phyloP scores from a whole-genome alignment of 2,888 invertebrate species.

The Lagria hirta region DNA sequence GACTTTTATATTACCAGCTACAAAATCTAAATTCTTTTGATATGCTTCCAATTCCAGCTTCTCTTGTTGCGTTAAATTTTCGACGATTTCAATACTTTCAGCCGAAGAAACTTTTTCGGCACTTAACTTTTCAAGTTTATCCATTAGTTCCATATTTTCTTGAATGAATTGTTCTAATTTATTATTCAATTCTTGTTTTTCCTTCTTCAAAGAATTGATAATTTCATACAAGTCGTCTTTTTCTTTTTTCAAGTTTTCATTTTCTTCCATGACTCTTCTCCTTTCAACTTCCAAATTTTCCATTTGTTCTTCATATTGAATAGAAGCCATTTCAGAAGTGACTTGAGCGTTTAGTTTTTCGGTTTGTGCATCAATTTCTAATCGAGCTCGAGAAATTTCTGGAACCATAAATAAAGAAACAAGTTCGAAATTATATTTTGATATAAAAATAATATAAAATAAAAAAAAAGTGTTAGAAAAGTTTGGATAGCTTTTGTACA shows the following conservation, averaged over 20 bases:
- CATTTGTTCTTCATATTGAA: slow-evolving; percentile 77
- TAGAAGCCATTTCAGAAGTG: slow-evolving; percentile 75
- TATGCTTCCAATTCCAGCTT: slow-evolving; percentile 70
- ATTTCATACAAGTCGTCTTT: slow-evolving; percentile 59
- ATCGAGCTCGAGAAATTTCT: slow-evolving; percentile 62
- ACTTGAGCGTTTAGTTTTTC: slow-evolving; percentile 66
- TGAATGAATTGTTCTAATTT: slow-evolving; percentile 68
- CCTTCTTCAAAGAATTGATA: slow-evolving; percentile 60
- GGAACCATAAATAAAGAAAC: slow-evolving; percentile 38
- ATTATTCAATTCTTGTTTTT: slow-evolving; percentile 62
- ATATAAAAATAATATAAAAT: not conserved
- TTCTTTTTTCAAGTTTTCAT: slow-evolving; percentile 57
- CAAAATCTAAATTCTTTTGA: slow-evolving; percentile 57
- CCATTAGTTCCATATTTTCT: slow-evolving; percentile 73
- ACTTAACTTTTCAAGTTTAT: slow-evolving; percentile 72
- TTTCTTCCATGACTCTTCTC: slow-evolving; percentile 56
- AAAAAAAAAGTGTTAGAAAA: no score
- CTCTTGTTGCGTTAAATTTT: slow-evolving; percentile 69
- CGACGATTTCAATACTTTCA: slow-evolving; percentile 75
- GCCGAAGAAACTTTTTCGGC: slow-evolving; percentile 73
- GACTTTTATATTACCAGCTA: slow-evolving; percentile 37
- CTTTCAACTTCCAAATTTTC: slow-evolving; percentile 59
- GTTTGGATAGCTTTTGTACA: no score
- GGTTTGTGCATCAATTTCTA: slow-evolving; percentile 64
- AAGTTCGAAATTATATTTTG: not conserved